Percentiles rank a stretch among this genome's conserved stretches.
These are phyloP conservation scores for Brachyistius frenatus DNA, from an alignment of 2,113 vertebrate species.

Conservation along the genomic window DNA sequence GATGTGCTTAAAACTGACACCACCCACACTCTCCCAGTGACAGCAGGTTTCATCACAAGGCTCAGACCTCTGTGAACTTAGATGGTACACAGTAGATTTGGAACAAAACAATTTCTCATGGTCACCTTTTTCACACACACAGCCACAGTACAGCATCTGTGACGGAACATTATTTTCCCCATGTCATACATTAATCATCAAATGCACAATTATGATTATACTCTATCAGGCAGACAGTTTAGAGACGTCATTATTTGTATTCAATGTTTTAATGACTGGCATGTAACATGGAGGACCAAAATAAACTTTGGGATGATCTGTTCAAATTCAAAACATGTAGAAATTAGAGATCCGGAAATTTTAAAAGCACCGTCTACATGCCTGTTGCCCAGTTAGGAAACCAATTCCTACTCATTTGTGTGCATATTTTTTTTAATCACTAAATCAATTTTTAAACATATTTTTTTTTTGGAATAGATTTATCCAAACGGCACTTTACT, in stretches of 20 bases:
- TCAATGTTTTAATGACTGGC: too few species aligned
- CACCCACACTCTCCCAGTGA: slow-evolving; percentile 67
- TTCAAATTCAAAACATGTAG: too few species aligned
- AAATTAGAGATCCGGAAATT: too few species aligned
- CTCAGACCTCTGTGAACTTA: slow-evolving; percentile 70
- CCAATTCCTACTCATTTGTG: too few species aligned
- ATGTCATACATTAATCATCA: slow-evolving; percentile 46
- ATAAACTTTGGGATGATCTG: too few species aligned
- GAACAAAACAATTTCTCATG: slow-evolving; percentile 73
- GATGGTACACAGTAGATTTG: slow-evolving; percentile 46
- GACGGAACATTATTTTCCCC: slow-evolving; percentile 55
- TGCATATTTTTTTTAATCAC: too few species aligned
- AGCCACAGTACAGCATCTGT: slow-evolving; percentile 27
- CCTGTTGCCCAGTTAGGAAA: too few species aligned
- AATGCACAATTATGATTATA: slow-evolving; percentile 4
- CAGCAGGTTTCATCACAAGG: slow-evolving; percentile 74
- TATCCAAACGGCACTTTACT: too few species aligned
- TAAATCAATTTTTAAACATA: too few species aligned
- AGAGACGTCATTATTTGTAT: neutral
- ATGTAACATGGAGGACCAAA: too few species aligned
- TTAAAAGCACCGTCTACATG: too few species aligned
- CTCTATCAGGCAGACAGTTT: neutral
- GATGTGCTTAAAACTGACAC: slow-evolving; percentile 75
- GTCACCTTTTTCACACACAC: slow-evolving; percentile 54
- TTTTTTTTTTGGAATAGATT: too few species aligned